Base-by-base conservation (phyloP, 1,140 invertebrate species). In the Pogonomyrmex barbatus region DNA sequence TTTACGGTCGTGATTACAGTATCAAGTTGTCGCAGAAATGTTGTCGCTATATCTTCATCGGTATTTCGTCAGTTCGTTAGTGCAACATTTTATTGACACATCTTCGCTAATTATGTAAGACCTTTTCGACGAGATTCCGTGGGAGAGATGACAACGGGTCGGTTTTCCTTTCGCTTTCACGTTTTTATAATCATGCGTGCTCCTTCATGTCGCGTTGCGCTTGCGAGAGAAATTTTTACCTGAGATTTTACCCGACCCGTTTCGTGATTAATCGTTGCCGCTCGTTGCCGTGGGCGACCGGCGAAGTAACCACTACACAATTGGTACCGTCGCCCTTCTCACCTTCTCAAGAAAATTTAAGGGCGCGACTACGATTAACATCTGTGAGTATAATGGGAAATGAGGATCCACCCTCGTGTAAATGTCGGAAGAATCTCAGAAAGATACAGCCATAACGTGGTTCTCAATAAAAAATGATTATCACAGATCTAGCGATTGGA, bases 221-320 rank as follows among this genome's bases (percentile, higher is more conserved):
- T 45, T 79, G 33, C 52, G 42, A 24, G 14, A 75, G 12, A 42
- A 42, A 79, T 63, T 70, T 42, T 33, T 52, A 54, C 33, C 45
- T 77, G 78, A 78, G 88, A 52, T 73, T 24, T 24, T 24, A 24
- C 73, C 52, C 47, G 76, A n/a, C 14, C n/a, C 47, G 33, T 5
- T 58, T 52, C 14, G 9, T 78, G 78, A 89, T 89, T 89, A 89
- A 89, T 89, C 65, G 73, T 63, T 47, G 42, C 45, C 42, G 70
- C 83, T 86, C 54, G 56, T 17, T 42, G 63, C 68, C 77, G 52
- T 45, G 39, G 77, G 70, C 82, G 56, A 36, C 30, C 1, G 54
- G 67, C 39, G 14, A 75, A 73, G 73, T 82, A 83, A 73, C 52
- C 42, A 50, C 36, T 36, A 65, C 58, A 65, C 58, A 52, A 39